Evolutionary conservation across 2,113 vertebrate species (phyloP).

Genomic region (Chascanopsetta lugubris): DNA sequence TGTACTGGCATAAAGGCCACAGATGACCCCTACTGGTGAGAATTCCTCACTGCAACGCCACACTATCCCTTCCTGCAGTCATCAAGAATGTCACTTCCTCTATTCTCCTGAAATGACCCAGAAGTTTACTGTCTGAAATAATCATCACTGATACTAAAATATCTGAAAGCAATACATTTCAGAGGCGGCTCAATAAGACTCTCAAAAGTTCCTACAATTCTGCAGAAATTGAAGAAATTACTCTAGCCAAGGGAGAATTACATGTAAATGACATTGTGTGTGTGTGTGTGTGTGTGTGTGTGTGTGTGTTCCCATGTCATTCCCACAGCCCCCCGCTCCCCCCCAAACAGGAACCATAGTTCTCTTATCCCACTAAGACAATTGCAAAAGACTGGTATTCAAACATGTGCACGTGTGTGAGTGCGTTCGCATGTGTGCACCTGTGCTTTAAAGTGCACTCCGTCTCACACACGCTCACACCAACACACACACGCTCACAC

Average conservation of each 20-base stretch:
- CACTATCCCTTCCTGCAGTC: neutral
- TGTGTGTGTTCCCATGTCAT: slow-evolving; percentile 75
- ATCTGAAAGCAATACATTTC: too few relatives aligned
- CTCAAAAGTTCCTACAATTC: too few relatives aligned
- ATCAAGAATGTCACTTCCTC: slow-evolving; percentile 8
- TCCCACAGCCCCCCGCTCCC: slow-evolving; percentile 76
- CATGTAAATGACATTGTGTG: slow-evolving; percentile 52
- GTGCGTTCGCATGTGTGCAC: neutral
- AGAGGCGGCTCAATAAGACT: too few relatives aligned
- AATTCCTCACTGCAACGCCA: slow-evolving; percentile 40
- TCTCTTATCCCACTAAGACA: slow-evolving; percentile 79
- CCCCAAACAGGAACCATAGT: slow-evolving; percentile 78
- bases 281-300: too few relatives aligned
- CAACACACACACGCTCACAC: neutral
- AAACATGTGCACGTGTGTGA: slow-evolving; percentile 38
- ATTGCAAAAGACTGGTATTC: slow-evolving; percentile 77
- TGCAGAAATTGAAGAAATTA: too few relatives aligned
- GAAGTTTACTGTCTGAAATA: slow-evolving; percentile 10
- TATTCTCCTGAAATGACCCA: slow-evolving; percentile 42
- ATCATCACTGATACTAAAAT: neutral
- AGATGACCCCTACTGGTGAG: slow-evolving; percentile 69
- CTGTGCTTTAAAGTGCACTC: neutral
- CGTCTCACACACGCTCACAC: neutral
- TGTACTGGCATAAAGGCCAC: slow-evolving; percentile 29
- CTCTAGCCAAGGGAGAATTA: too few relatives aligned